phyloP scores from a whole-genome alignment of 2,888 invertebrate species.

The Carcina quercana region DNA sequence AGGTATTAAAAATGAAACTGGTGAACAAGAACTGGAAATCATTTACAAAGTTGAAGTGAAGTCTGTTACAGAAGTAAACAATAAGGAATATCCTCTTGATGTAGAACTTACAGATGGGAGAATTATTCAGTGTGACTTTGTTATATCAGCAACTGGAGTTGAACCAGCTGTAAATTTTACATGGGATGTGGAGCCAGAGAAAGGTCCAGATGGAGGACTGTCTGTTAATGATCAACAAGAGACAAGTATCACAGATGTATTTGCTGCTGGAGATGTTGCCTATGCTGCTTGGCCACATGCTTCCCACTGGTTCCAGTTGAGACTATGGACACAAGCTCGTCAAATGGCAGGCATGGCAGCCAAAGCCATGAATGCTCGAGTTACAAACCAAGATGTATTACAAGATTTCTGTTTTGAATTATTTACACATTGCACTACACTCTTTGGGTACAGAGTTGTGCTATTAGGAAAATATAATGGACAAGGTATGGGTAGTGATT shows the following conservation, averaged over 20 bases:
- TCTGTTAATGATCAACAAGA: constrained; percentile 89
- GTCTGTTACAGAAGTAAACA: constrained; percentile 44
- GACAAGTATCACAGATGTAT: constrained; percentile 85
- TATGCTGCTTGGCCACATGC: constrained; percentile 85
- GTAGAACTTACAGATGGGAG: constrained; percentile 83
- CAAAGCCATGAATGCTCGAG: constrained; percentile 84
- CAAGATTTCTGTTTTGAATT: constrained; percentile 98
- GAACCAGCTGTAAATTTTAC: constrained; percentile 77
- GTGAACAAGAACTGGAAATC: constrained; percentile 71
- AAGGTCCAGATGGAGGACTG: constrained; percentile 86
- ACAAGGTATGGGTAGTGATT: constrained; percentile 85
- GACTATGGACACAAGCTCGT: constrained; percentile 97
- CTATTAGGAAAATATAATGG: constrained; percentile 95
- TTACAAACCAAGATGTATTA: constrained; percentile 76
- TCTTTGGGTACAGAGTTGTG: constrained; percentile 96
- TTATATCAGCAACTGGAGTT: constrained; percentile 98
- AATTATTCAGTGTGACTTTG: constrained; percentile 86
- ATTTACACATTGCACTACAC: constrained; percentile 95
- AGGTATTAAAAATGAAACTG: constrained; percentile 67
- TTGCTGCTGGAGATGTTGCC: constrained; percentile 97
- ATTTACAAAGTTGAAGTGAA: constrained; percentile 76
- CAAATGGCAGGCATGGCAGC: constrained; percentile 98
- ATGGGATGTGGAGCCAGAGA: constrained; percentile 65
- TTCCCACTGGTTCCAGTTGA: constrained; percentile 94
- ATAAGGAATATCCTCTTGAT: constrained; percentile 78